Evolutionary conservation across 2,797 vertebrate genomes (phyloP), one percentile per base, ranked within the genome.

Genomic region (Apogon hyalosoma): DNA sequence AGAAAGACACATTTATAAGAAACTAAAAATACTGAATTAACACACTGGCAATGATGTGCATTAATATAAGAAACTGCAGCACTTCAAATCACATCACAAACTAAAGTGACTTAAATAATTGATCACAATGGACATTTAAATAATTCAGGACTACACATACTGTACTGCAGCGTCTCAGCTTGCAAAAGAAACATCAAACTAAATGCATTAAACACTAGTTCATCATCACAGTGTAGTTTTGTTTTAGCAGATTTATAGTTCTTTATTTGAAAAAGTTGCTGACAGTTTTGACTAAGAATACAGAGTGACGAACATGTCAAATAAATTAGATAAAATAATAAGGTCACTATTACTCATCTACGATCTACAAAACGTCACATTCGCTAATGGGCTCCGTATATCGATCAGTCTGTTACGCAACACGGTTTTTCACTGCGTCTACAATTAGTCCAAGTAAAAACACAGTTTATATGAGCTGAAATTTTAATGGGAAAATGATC

Each of bases 401-500:
- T 28, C 61, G 33, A 73, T 45, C 10, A 9, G 7, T 3, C 19
- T 31, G 45, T 84, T 71, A 75, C 54, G 52, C 79, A 84, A 77
- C 50, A 43, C n/a, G 21, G 41, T 54, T 53, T 55, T 45, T 70
- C 53, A 48, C 69, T 74, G 75, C 84, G 67, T 82, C 72, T 77
- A 51, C 76, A 64, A 79, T 82, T 82, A 85, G 83, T 71, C 55
- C 33, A 75, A 51, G 73, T 73, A 57, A 77, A 84, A 86, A 87
- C 77, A 79, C 78, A 86, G 62, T 53, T 86, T 85, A 86, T 83
- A 73, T 59, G 62, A 58, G n/a, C 55, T 92, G 78, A 82, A 88
- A 84, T 5, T 80, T 91, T 91, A 90, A 88, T 90, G 86, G 41
- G 73, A 89, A 92, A 80, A 83, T 42, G 85, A 92, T 86, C 82